Evolutionary conservation across 1,140 invertebrate species (phyloP).

Genomic region (Liolophura sinensis): DNA sequence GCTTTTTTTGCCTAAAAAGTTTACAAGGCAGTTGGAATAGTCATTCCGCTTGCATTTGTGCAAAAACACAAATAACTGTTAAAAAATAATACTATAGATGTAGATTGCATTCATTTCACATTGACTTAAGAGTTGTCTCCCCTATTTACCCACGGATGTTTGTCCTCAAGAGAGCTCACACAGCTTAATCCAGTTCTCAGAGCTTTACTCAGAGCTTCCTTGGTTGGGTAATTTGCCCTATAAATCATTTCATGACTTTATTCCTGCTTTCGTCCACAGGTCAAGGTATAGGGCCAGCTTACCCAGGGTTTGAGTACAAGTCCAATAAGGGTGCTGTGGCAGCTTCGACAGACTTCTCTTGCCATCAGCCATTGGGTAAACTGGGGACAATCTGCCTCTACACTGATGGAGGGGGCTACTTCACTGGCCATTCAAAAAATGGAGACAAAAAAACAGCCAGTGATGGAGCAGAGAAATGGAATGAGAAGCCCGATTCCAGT

Average conservation of each 20-base stretch:
- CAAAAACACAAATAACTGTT: too few species aligned
- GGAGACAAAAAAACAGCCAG: background rate
- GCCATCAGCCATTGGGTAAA: background rate
- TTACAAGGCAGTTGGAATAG: too few species aligned
- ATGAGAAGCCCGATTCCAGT: constrained; percentile 3
- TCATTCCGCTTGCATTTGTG: too few species aligned
- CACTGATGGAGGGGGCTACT: constrained; percentile 40
- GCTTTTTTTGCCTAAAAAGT: background rate
- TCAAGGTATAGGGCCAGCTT: constrained; percentile 35
- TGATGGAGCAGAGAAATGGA: background rate
- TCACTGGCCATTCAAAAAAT: constrained; percentile 12
- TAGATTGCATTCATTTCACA: too few species aligned
- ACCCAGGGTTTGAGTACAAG: constrained; percentile 35
- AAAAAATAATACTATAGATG: too few species aligned
- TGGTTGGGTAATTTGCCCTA: background rate
- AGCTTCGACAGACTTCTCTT: constrained; percentile 14
- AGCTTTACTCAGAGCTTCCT: too few species aligned
- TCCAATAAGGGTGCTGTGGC: constrained; percentile 31
- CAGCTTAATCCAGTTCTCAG: too few species aligned
- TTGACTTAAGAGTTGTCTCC: too few species aligned
- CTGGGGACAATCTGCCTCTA: constrained; percentile 18
- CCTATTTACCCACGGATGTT: too few species aligned
- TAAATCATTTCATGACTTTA: background rate
- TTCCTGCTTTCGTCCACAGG: constrained; percentile 20
- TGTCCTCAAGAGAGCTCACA: too few species aligned